Conservation (phyloP, 2,888 invertebrate species). For the Phanerotoma sp. region DNA sequence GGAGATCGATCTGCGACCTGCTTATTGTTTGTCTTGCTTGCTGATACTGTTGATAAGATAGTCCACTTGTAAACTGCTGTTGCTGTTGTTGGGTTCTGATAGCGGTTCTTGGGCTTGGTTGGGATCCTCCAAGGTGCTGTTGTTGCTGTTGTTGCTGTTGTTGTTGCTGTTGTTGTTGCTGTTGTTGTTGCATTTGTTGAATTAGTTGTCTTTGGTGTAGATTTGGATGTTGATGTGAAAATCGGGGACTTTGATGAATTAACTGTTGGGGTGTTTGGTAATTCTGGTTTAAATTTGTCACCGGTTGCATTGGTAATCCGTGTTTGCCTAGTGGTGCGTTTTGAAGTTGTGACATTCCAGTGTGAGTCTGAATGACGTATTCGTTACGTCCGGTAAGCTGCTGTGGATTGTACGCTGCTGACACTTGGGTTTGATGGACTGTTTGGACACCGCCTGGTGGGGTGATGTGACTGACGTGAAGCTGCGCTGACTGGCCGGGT, state of each 20-base stretch:
- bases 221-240: constrained; percentile 48
- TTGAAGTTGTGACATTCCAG: constrained; percentile 40
- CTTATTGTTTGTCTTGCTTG: constrained; percentile 49
- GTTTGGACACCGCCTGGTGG: constrained; percentile 53
- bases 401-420: constrained; percentile 47
- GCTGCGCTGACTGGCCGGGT: constrained; percentile 53
- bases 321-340: constrained; percentile 44
- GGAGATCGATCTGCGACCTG: constrained; percentile 52
- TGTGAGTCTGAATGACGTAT: constrained; percentile 44
- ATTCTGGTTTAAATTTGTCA: constrained; percentile 27
- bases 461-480: constrained; percentile 52
- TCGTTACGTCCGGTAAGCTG: constrained; percentile 45
- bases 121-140: constrained; percentile 32
- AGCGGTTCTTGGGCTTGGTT: constrained; percentile 37
- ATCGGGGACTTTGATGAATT: constrained; percentile 48
- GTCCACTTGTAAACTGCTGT: constrained; percentile 41
- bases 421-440: constrained; percentile 53
- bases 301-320: constrained; percentile 44
- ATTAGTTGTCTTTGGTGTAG: constrained; percentile 50
- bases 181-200: constrained; percentile 53
- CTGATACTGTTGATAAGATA: constrained; percentile 50
- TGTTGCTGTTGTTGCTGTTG: constrained; percentile 59
- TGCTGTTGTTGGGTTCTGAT: constrained; percentile 35
- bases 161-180: constrained; percentile 52
- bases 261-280: constrained; percentile 33